Percentiles rank a stretch among this genome's conserved stretches.
These are phyloP conservation scores for Formica aserva DNA, from an alignment of 2,888 invertebrate species.

Conservation along the genomic window DNA sequence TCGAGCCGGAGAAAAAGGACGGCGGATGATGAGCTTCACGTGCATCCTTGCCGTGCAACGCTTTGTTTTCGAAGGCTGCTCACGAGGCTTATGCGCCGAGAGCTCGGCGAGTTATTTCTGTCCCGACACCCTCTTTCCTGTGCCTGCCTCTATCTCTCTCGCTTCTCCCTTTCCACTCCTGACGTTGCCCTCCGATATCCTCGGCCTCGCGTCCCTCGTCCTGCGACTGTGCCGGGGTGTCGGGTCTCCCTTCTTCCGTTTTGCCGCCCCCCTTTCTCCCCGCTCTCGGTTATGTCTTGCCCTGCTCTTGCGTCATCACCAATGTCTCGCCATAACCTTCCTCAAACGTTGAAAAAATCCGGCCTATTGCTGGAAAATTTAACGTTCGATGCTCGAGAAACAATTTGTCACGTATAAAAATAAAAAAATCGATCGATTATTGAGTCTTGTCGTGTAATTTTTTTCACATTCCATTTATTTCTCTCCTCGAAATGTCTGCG, in stretches of 20 bases:
- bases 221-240: slow-evolving; percentile 55
- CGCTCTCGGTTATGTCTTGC: slow-evolving; percentile 64
- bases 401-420: too few species aligned
- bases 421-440: background rate
- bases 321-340: slow-evolving; percentile 76
- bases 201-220: slow-evolving; percentile 61
- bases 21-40: slow-evolving; percentile 59
- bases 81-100: slow-evolving; percentile 71
- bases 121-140: slow-evolving; percentile 81
- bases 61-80: slow-evolving; percentile 72
- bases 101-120: slow-evolving; percentile 72
- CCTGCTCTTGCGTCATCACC: slow-evolving; percentile 70
- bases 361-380: slow-evolving; percentile 17
- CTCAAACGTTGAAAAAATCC: slow-evolving; percentile 66
- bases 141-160: slow-evolving; percentile 59
- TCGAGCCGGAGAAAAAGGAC: slow-evolving; percentile 10
- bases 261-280: slow-evolving; percentile 33
- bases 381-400: background rate
- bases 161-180: slow-evolving; percentile 32
- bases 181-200: slow-evolving; percentile 59
- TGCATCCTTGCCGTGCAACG: slow-evolving; percentile 64
- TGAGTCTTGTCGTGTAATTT: background rate
- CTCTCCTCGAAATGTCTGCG: background rate
- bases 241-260: slow-evolving; percentile 74
- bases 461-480: background rate